These are phyloP conservation scores for Campoletis sonorensis DNA, from an alignment of 1,140 invertebrate genomes.

Conservation along the genomic window DNA sequence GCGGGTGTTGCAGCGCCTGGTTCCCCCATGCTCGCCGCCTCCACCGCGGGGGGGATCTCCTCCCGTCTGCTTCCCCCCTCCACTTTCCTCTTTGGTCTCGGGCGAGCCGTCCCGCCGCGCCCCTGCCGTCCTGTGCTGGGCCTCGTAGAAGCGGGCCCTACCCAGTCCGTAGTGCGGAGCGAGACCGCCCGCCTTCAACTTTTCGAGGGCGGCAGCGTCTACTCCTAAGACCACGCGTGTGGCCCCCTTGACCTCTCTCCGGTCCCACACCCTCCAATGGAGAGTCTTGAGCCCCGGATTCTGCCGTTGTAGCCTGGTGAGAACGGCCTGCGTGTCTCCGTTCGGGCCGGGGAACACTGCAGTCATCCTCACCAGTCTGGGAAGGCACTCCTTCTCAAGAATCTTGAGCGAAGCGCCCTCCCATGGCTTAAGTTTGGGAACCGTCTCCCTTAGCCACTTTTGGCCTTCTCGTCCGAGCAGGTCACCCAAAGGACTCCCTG, in stretches of 20 bases:
- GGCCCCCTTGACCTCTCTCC: neutral
- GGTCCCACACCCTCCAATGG: constrained; percentile 37
- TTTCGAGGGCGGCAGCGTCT: neutral
- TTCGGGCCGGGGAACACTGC: neutral
- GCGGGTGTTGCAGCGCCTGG: no score
- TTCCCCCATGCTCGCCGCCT: no score
- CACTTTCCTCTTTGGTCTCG: no score
- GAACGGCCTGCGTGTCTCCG: neutral
- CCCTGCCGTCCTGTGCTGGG: neutral
- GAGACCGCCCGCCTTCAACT: neutral
- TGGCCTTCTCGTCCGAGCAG: neutral
- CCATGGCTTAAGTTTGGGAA: constrained; percentile 1
- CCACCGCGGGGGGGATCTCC: no score
- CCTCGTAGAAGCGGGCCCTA: constrained; percentile 7
- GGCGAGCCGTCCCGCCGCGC: neutral
- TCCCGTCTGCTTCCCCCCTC: no score
- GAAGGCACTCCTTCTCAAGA: constrained; percentile 1
- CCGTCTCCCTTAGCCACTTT: neutral
- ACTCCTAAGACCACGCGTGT: constrained; percentile 17
- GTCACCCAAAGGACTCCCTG: no score
- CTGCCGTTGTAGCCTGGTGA: neutral
- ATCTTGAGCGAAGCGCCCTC: neutral
- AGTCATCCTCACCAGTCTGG: constrained; percentile 11
- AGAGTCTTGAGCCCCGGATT: neutral
- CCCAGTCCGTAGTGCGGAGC: neutral